These are phyloP conservation scores for Leucophora obtusa DNA, from an alignment of 2,888 invertebrate species.

Conservation along the genomic window DNA sequence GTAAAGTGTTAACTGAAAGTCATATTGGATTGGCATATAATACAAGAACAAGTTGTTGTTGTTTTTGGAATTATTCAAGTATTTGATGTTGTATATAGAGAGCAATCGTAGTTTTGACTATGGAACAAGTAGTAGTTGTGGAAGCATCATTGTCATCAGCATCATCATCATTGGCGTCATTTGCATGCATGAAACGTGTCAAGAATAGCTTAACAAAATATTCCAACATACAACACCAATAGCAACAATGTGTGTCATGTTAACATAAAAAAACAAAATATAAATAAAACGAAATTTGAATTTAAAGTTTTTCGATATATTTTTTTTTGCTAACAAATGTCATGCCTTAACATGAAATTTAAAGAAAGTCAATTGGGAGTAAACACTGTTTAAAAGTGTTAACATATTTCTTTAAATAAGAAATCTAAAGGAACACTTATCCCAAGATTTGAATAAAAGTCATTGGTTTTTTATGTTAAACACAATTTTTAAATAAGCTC, in stretches of 20 bases:
- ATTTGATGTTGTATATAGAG: not conserved
- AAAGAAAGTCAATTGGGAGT: not conserved
- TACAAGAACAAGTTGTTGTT: conserved; percentile 26
- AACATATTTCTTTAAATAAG: not conserved
- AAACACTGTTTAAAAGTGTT: not conserved
- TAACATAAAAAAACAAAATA: conserved; percentile 6
- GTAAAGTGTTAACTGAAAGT: conserved; percentile 57
- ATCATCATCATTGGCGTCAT: conserved; percentile 56
- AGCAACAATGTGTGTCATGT: conserved; percentile 25
- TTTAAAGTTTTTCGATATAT: conserved; percentile 40
- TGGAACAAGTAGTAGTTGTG: not conserved
- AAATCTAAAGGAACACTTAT: no score
- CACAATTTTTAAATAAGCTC: no score
- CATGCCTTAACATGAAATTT: conserved; percentile 16
- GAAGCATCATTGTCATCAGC: conserved; percentile 27
- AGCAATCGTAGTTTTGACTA: conserved; percentile 1
- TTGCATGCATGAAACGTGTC: conserved; percentile 63
- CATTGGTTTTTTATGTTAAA: no score
- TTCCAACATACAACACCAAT: conserved; percentile 4
- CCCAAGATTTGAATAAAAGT: no score
- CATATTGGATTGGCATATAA: conserved; percentile 50
- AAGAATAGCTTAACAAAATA: conserved; percentile 56
- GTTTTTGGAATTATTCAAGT: not conserved
- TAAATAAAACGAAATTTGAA: conserved; percentile 5
- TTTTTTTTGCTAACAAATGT: conserved; percentile 26